Conservation (phyloP, 2,888 invertebrate species). For the Amiota minor region DNA sequence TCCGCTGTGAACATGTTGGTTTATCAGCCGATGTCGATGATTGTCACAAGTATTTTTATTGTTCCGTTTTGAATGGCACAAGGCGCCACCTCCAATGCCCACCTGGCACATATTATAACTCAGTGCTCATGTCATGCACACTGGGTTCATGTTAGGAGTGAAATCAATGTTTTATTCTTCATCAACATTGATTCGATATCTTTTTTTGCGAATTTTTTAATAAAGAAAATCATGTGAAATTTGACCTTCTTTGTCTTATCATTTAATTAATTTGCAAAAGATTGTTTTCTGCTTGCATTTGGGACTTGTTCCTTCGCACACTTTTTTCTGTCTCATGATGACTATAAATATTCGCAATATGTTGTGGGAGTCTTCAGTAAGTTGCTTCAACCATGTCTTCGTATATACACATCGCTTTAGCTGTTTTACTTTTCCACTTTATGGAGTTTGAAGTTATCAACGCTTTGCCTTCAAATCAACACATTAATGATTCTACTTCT, state of each 20-base stretch:
- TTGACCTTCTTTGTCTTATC: conserved; percentile 7
- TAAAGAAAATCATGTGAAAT: no score
- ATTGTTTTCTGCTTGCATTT: conserved; percentile 19
- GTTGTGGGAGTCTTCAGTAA: no score
- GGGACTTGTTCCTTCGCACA: conserved; percentile 49
- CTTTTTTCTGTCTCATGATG: not conserved
- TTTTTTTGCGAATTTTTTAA: no score
- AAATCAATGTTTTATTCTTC: no score
- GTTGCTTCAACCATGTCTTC: not conserved
- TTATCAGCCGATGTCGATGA: conserved; percentile 59
- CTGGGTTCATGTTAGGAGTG: conserved; percentile 59
- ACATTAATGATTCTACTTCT: no score
- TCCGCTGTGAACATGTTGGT: conserved; percentile 55
- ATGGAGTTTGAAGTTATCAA: no score
- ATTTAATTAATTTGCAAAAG: conserved; percentile 33
- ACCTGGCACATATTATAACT: conserved; percentile 62
- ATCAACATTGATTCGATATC: no score
- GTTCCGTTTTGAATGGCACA: conserved; percentile 60
- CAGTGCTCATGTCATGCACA: conserved; percentile 58
- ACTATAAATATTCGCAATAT: no score
- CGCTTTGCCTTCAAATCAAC: no score
- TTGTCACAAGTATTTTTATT: conserved; percentile 70
- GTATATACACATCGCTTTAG: not conserved
- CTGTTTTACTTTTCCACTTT: conserved; percentile 29
- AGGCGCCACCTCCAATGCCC: conserved; percentile 65